Base-by-base conservation (phyloP, 37 sponge, comb jelly and placozoan species). In the Tethya wilhelma region DNA sequence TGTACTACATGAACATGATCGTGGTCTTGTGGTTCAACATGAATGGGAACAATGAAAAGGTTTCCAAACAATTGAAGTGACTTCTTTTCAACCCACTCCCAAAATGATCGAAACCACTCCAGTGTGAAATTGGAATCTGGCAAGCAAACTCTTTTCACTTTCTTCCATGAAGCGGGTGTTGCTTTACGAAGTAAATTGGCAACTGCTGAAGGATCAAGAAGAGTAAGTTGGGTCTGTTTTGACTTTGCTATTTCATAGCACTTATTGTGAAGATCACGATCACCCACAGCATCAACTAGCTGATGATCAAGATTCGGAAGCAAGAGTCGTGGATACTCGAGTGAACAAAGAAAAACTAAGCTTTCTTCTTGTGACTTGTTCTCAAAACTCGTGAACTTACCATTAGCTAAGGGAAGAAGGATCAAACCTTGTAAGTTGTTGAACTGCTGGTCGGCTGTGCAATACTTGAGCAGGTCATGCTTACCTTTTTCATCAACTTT, bases 331-430 rank as follows among this genome's bases (percentile, higher is more conserved):
- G 87, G 87, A 29, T 45, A 79, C 8, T 56, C 60, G 8, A 56
- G 12, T 39, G 67, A 72, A 64, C 86, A 86, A 31, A 86, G 31
- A 19, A 4, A 37, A 57, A 25, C 60, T 39, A 56, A 70, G 26
- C 38, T 68, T n/a, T 46, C 22, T 2, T 69, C 4, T 49, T 20
- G 5, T 1, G 39, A 19, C 7, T 1, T 64, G 11, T 23, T 19
- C 55, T 73, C 41, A 80, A 87, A 87, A 19, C 42, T 0, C 29
- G 44, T 40, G 36, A 87, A 87, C 7, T 36, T 79, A 29, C 69
- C 69, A 74, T 87, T 66, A 4, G 75, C 81, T 28, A 87, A 60
- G 53, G 87, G 87, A 23, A 87, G 67, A 40, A 87, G 60, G 20
- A 41, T 44, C 19, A 87, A 38, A 5, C 60, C 69, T 26, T 28